Evolutionary conservation across 1,140 invertebrate genomes (phyloP), one percentile per base, ranked within the genome.

Genomic region (Stratiolaelaps scimitus): DNA sequence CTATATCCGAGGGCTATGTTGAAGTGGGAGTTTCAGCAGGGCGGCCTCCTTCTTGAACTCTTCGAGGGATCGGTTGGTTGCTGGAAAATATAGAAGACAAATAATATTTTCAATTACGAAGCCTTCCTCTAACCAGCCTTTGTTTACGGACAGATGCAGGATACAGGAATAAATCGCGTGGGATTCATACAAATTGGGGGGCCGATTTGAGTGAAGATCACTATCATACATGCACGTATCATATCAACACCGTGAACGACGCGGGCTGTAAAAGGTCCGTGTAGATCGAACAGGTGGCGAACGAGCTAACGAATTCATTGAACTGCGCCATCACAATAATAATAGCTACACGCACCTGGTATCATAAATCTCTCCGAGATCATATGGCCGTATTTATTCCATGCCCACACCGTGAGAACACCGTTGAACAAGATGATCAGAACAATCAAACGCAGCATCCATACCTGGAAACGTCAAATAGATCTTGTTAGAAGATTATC

Each of bases 301-400:
- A 60, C 6, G 20, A 60, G 17, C 17, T 10, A 4, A 28, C 44
- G 15, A 48, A 15, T 23, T 20, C 4, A 20, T 48, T 28, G 15
- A 13, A 23, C 4, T 28, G 47, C 4, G 26, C 47, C 15, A 26
- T 60, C 53, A 20, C 53, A 40, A 40, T 40, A n/a, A n/a, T n/a
- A n/a, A n/a, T n/a, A n/a, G n/a, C n/a, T n/a, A n/a, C n/a, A 40
- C 10, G 34, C 23, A 60, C 53, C 53, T 19, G 53, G 53, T 2
- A 29, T 26, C 53, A 60, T 60, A 26, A 60, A 60, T 60, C 53
- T 60, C 53, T 60, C 53, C 23, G 53, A 60, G 23, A 60, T 60
- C 23, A 60, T 20, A 29, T 23, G 53, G 34, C 53, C 53, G 23
- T 60, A 60, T 26, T 60, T 60, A 4, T 23, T 60, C 53, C 53